Conservation (phyloP, 2,797 vertebrate genomes). For the Poecilia gillii region DNA sequence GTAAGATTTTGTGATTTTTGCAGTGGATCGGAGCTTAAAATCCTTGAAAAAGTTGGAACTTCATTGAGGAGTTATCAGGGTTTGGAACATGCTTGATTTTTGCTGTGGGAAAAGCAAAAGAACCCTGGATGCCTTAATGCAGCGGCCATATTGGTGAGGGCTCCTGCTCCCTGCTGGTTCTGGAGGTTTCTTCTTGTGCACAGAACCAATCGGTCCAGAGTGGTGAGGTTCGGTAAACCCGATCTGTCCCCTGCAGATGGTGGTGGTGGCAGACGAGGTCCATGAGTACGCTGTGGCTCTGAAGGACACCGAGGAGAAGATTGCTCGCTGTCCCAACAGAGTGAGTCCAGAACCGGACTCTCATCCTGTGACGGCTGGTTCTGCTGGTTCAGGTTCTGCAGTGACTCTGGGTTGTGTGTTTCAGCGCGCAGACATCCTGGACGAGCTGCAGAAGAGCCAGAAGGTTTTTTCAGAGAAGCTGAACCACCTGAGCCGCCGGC, state of each 20-base stretch:
- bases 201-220: background rate
- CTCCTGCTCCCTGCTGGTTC: too few species aligned
- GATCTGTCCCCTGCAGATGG: conserved; percentile 84
- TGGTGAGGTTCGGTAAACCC: background rate
- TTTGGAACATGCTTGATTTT: too few species aligned
- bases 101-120: too few species aligned
- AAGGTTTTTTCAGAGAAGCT: conserved; percentile 97
- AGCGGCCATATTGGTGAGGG: too few species aligned
- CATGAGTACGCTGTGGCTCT: conserved; percentile 94
- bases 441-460: conserved; percentile 94
- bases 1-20: too few species aligned
- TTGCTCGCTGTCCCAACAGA: conserved; percentile 86
- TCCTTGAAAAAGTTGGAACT: too few species aligned
- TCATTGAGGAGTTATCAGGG: too few species aligned
- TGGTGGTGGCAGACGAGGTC: conserved; percentile 96
- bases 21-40: too few species aligned
- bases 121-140: too few species aligned
- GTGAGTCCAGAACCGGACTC: conserved; percentile 53
- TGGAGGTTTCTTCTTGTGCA: background rate
- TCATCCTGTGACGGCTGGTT: background rate
- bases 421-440: conserved; percentile 91
- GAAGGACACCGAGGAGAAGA: conserved; percentile 97
- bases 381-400: background rate
- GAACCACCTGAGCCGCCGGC: conserved; percentile 93
- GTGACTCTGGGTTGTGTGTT: conserved; percentile 2